phyloP scores from a whole-genome alignment of 2,113 vertebrate genomes.

The Balaeniceps rex region DNA sequence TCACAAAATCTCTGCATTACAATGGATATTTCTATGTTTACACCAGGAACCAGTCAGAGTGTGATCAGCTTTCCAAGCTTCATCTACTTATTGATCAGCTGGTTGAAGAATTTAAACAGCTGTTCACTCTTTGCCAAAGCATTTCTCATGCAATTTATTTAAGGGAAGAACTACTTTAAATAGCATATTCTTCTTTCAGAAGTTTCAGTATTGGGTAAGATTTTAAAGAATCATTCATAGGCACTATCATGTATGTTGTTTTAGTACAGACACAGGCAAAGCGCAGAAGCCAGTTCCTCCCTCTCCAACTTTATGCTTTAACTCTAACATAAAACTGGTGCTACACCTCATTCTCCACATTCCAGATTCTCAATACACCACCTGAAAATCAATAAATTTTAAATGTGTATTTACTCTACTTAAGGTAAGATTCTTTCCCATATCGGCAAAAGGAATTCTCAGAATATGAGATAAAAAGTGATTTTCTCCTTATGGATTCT shows the following conservation, averaged over 20 bases:
- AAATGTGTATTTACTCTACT: neutral
- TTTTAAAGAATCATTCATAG: neutral
- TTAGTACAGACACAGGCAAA: neutral
- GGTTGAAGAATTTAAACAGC: slow-evolving; percentile 27
- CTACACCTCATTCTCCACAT: neutral
- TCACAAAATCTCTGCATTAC: neutral
- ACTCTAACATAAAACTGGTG: neutral
- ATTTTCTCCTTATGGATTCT: neutral
- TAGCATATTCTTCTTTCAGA: neutral
- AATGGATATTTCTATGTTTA: neutral
- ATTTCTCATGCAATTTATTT: neutral
- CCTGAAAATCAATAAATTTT: neutral
- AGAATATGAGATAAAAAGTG: neutral
- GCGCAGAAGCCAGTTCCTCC: neutral
- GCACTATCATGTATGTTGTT: neutral
- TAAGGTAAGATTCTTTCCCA: neutral
- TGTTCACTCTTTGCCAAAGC: neutral
- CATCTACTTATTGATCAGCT: slow-evolving; percentile 19
- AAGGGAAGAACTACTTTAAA: neutral
- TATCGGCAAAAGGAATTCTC: neutral
- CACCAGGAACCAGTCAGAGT: neutral
- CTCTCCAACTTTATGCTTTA: neutral
- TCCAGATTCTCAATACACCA: neutral
- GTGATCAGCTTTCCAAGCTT: slow-evolving; percentile 28
- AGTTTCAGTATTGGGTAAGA: neutral